phyloP scores from a whole-genome alignment of 2,113 vertebrate genomes.

The Lamprotornis superbus region DNA sequence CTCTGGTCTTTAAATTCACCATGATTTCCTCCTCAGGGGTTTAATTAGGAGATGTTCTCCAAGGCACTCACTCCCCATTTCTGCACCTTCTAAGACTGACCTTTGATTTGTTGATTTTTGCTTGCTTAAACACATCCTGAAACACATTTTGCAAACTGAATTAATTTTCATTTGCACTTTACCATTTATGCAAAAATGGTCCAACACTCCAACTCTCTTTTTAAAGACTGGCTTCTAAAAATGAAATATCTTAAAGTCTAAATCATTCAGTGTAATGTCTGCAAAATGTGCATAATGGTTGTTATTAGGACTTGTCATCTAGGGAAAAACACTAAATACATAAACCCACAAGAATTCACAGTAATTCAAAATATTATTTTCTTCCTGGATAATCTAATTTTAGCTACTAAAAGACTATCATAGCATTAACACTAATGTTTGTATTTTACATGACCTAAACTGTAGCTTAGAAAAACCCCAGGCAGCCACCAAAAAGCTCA shows the following conservation, averaged over 20 bases:
- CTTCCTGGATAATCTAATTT: neutral
- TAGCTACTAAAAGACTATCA: neutral
- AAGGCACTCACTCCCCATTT: neutral
- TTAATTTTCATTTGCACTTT: constrained; percentile 36
- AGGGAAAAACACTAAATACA: constrained; percentile 35
- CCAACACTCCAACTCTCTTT: neutral
- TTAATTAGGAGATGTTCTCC: neutral
- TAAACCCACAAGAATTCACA: neutral
- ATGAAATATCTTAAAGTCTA: neutral
- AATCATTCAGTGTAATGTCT: constrained; percentile 19
- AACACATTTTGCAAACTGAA: constrained; percentile 25
- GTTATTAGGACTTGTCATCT: constrained; percentile 7
- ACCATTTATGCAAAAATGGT: neutral
- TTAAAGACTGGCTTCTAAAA: neutral
- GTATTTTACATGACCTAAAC: neutral
- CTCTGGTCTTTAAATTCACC: neutral
- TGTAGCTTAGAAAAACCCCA: neutral
- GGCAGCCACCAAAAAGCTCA: neutral
- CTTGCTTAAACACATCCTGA: constrained; percentile 20
- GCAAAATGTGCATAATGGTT: constrained; percentile 32
- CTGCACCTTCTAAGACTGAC: neutral
- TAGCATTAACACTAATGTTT: neutral
- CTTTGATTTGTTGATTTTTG: neutral
- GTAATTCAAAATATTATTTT: constrained; percentile 25
- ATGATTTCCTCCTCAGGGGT: neutral